A percentile compares a stretch with the other conserved stretches of the same genome.
Evolutionary conservation across 2,888 invertebrate species (phyloP).

Genomic region (Cephus spinipes): DNA sequence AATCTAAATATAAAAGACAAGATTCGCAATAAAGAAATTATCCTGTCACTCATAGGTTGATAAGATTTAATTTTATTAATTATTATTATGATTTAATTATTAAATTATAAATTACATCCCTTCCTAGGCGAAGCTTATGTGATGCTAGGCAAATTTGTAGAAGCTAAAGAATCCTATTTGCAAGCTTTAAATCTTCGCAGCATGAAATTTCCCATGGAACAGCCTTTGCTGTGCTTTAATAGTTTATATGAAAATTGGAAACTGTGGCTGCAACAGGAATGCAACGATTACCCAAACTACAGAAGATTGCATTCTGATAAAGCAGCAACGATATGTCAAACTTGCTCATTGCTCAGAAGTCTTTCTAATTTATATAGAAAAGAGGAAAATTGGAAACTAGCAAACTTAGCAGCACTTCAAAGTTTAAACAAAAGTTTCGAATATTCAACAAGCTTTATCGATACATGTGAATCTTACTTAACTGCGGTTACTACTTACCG

Average conservation of each 20-base stretch:
- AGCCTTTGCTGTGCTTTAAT: neutral
- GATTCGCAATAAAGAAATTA: conserved; percentile 25
- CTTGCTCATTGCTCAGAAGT: neutral
- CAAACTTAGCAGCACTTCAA: conserved; percentile 44
- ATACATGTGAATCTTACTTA: conserved; percentile 66
- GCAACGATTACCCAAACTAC: neutral
- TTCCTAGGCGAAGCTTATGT: conserved; percentile 42
- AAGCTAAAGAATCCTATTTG: conserved; percentile 38
- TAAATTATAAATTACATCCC: neutral
- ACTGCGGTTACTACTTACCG: conserved; percentile 68
- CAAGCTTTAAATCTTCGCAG: conserved; percentile 30
- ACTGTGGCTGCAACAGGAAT: neutral
- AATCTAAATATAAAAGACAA: neutral
- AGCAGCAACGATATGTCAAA: neutral
- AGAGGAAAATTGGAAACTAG: conserved; percentile 41
- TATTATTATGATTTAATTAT: neutral
- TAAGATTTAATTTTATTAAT: conserved; percentile 8
- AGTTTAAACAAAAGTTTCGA: conserved; percentile 31
- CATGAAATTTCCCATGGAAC: neutral
- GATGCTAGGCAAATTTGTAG: conserved; percentile 36
- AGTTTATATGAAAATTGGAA: neutral
- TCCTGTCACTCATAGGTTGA: conserved; percentile 34
- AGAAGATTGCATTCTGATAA: neutral
- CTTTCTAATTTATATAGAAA: neutral
- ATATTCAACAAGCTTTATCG: conserved; percentile 45